phyloP scores from a whole-genome alignment of 2,888 invertebrate genomes.

The Serrognathus titanus region DNA sequence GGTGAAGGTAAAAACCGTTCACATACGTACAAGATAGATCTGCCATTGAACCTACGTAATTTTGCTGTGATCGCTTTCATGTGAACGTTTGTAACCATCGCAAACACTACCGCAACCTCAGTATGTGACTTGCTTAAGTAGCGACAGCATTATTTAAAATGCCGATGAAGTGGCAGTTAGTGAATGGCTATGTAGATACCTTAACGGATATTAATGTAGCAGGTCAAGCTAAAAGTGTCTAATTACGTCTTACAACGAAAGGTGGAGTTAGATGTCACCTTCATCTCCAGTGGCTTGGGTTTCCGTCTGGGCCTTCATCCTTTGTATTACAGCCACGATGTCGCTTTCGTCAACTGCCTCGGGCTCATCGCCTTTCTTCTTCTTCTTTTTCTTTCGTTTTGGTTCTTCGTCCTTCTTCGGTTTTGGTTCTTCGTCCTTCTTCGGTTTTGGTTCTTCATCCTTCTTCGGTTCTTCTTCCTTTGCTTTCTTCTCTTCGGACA shows the following conservation, averaged over 20 bases:
- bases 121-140: no score
- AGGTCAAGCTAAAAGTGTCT: no score
- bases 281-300: constrained; percentile 2
- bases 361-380: not conserved
- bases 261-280: no score
- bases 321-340: constrained; percentile 17
- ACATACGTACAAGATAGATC: no score
- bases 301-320: constrained; percentile 18
- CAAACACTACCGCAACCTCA: no score
- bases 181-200: not conserved
- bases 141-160: no score
- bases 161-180: not conserved
- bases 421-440: constrained; percentile 3
- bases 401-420: not conserved
- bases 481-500: constrained; percentile 11
- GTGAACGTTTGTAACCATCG: no score
- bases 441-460: not conserved
- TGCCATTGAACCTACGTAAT: no score
- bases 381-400: constrained; percentile 3
- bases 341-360: constrained; percentile 11
- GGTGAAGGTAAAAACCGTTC: no score
- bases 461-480: constrained; percentile 1
- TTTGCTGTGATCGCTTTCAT: no score
- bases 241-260: no score
- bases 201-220: no score